Evolutionary conservation across 1,140 invertebrate genomes (phyloP).

Genomic region (Ericerus pela): DNA sequence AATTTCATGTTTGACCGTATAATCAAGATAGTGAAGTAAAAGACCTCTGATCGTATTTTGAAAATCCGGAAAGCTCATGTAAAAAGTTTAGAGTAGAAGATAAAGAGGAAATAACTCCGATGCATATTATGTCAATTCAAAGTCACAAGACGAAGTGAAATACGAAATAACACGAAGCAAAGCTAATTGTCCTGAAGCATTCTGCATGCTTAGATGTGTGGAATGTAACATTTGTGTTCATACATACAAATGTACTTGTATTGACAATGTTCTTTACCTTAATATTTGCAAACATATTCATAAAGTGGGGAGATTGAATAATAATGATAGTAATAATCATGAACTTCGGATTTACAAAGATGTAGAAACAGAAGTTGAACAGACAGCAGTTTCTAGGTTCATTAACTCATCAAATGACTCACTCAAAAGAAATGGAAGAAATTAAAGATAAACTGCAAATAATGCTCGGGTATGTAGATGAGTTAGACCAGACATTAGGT

Average conservation of each 20-base stretch:
- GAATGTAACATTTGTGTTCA: not conserved
- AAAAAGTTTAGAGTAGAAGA: not conserved
- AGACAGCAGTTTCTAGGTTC: not conserved
- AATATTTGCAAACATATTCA: constrained; percentile 4
- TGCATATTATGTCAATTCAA: constrained; percentile 4
- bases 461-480: not conserved
- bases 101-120: not conserved
- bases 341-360: too few relatives aligned
- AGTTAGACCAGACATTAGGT: not conserved
- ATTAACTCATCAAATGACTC: not conserved
- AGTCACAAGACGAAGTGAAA: not conserved
- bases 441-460: not conserved
- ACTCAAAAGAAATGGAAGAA: not conserved
- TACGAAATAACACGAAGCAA: not conserved
- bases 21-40: constrained; percentile 4
- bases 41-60: not conserved
- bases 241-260: not conserved
- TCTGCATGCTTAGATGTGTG: not conserved
- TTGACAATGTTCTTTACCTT: not conserved
- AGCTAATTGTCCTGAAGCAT: not conserved
- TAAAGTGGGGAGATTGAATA: not conserved
- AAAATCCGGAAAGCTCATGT: not conserved
- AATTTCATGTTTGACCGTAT: constrained; percentile 8
- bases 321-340: not conserved
- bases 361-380: not conserved